Evolutionary conservation across 2,797 vertebrate species (phyloP).

Genomic region (Galagoides demidoff): DNA sequence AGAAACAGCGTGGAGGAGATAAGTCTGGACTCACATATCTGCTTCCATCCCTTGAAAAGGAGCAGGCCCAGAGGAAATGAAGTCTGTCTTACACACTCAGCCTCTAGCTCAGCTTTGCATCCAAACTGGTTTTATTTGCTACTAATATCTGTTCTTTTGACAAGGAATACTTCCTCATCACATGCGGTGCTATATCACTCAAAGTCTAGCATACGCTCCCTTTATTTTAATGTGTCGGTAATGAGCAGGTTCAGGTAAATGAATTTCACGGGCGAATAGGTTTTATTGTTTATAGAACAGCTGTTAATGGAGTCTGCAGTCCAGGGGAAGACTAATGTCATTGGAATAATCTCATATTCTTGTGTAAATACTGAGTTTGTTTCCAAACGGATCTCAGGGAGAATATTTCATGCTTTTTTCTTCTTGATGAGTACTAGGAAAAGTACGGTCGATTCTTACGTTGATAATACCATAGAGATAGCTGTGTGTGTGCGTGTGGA

Average conservation of each 20-base stretch:
- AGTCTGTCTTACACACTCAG: background rate
- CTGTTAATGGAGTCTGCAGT: background rate
- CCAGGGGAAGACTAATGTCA: background rate
- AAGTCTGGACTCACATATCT: background rate
- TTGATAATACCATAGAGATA: background rate
- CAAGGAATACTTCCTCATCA: background rate
- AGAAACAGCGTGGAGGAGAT: background rate
- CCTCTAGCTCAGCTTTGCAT: background rate
- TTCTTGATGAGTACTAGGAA: background rate
- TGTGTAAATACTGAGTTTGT: background rate
- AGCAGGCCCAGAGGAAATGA: conserved; percentile 56
- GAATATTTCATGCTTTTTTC: too few relatives aligned
- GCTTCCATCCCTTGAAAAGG: conserved; percentile 11
- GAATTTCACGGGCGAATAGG: conserved; percentile 44
- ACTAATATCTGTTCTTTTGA: conserved; percentile 70
- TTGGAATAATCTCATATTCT: background rate
- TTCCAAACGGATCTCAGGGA: background rate
- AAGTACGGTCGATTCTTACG: background rate
- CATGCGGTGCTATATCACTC: background rate
- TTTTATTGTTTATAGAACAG: conserved; percentile 67
- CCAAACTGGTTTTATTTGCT: background rate
- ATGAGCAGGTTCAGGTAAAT: conserved; percentile 47
- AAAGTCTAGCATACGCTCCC: conserved; percentile 51
- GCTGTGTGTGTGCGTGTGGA: background rate
- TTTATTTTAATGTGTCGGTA: conserved; percentile 65